Evolutionary conservation across 2,888 invertebrate species (phyloP), one percentile per base, ranked within the genome.

Genomic region (Hydrotaea cyrtoneurina): DNA sequence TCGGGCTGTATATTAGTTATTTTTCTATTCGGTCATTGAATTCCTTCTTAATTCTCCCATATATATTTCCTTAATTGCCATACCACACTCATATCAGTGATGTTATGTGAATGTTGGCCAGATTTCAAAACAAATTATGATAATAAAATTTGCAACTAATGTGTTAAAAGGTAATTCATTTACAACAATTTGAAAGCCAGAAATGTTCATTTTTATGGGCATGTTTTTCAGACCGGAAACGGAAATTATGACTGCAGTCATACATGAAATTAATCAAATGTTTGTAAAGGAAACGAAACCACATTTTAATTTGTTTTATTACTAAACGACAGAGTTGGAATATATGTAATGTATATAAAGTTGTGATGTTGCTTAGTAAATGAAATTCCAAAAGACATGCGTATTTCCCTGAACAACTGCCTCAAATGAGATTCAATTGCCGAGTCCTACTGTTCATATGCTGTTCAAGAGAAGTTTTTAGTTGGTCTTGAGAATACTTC

Each of bases 161-260:
- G 82, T 59, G 66, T 83, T 74, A 53, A 74, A 78, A 17, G 17
- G 36, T 17, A 64, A 36, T 36, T 64, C 36, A 10, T 64, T 31
- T 55, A 55, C 21, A 55, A 19, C 19, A 53, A 21, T 55, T 7
- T 55, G 11, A 13, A 31, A 17, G 5, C 36, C 23, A 64, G 39
- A 57, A 43, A 50, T 21, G 7, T 5, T 71, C 64, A 59, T 26
- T 59, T 31, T 53, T 23, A 57, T 53, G 66, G 31, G 36, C 43
- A 71, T 72, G 43, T 62, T 62, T 72, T 83, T 77, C 46, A 69
- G 80, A 83, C 76, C 79, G 57, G 53, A 83, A 80, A 78, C 79
- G 57, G 53, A 83, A 80, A 78, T 78, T 74, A 83, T 80, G 77
- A 80, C 83, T 83, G 83, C 83, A 78, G 83, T 75, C 50, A 15